Percentiles rank a stretch among this genome's conserved stretches.
These are phyloP conservation scores for Meriones unguiculatus DNA, from an alignment of 2,113 vertebrate genomes.

Conservation along the genomic window DNA sequence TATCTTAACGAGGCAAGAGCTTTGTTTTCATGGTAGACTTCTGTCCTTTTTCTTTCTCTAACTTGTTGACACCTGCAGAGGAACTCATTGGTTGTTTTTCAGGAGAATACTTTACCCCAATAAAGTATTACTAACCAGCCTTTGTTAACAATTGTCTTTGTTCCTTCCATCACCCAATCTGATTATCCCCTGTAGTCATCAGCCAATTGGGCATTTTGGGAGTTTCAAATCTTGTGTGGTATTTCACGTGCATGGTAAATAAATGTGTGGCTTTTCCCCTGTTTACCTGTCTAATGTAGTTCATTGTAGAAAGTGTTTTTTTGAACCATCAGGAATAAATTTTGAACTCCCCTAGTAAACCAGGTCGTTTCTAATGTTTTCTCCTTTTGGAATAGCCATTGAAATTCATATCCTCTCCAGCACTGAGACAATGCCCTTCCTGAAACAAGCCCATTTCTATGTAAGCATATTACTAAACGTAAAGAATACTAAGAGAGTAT, in stretches of 20 bases:
- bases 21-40: not conserved
- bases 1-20: not conserved
- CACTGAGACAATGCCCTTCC: conserved; percentile 41
- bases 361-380: conserved; percentile 38
- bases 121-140: not conserved
- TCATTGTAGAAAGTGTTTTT: not conserved
- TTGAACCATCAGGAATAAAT: not conserved
- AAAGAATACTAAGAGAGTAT: not conserved
- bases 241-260: not conserved
- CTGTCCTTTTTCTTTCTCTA: not conserved
- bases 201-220: not conserved
- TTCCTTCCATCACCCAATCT: not conserved
- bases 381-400: not conserved
- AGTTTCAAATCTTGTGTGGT: not conserved
- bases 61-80: not conserved
- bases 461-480: conserved; percentile 11
- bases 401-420: not conserved
- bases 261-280: not conserved
- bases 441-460: not conserved
- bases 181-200: not conserved
- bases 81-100: not conserved
- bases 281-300: not conserved
- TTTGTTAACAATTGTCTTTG: not conserved
- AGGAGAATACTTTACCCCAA: not conserved
- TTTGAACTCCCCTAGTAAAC: not conserved